A percentile compares a stretch with the other conserved stretches of the same genome.
Evolutionary conservation across 2,113 vertebrate genomes (phyloP).

Genomic region (Sebastes schlegelii): DNA sequence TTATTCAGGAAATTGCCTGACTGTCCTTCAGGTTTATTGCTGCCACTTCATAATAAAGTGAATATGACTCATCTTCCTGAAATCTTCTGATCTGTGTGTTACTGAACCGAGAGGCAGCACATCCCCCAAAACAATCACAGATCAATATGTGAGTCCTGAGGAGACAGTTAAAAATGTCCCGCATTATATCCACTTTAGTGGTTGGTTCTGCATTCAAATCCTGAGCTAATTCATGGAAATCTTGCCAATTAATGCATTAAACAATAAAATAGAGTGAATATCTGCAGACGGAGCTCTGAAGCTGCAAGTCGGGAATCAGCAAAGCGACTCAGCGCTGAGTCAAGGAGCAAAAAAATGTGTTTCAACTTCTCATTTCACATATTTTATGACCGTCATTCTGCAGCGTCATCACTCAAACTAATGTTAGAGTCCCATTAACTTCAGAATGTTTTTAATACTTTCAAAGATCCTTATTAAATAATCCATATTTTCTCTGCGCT

Average conservation of each 20-base stretch:
- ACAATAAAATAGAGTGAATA: neutral
- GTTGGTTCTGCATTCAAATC: neutral
- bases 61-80: neutral
- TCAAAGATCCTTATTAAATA: neutral
- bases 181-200: neutral
- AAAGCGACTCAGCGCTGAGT: neutral
- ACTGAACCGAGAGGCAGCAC: neutral
- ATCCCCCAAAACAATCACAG: neutral
- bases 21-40: neutral
- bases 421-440: neutral
- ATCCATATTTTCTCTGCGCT: neutral
- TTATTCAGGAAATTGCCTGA: neutral
- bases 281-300: neutral
- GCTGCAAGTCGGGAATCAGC: neutral
- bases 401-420: slow-evolving; percentile 2
- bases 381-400: neutral
- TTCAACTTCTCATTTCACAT: neutral
- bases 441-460: neutral
- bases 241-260: neutral
- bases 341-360: neutral
- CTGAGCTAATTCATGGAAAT: too few species aligned
- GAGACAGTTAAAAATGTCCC: neutral
- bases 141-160: neutral
- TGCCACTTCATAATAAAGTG: neutral
- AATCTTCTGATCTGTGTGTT: neutral